phyloP scores from a whole-genome alignment of 2,113 vertebrate genomes.

The Pseudopipra pipra region DNA sequence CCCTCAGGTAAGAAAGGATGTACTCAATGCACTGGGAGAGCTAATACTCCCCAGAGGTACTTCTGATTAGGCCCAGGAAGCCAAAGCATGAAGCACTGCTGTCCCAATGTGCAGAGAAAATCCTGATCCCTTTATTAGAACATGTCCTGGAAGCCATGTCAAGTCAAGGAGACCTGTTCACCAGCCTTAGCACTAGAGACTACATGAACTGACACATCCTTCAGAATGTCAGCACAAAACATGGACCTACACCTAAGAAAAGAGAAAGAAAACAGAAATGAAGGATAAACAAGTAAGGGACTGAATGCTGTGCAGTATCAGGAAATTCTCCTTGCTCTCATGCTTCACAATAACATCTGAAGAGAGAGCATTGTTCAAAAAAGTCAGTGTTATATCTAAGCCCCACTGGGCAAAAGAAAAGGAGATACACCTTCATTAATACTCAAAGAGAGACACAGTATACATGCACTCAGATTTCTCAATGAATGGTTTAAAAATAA shows the following conservation, averaged over 20 bases:
- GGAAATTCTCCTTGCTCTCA: neutral
- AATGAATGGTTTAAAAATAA: neutral
- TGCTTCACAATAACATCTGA: neutral
- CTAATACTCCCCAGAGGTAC: neutral
- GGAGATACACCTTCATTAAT: neutral
- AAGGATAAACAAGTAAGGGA: neutral
- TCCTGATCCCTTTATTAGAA: neutral
- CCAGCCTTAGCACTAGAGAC: neutral
- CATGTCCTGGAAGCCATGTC: neutral
- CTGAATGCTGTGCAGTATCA: neutral
- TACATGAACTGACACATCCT: rapidly evolving
- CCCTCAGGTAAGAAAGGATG: neutral
- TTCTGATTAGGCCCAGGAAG: neutral
- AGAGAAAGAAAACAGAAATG: neutral
- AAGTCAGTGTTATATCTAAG: neutral
- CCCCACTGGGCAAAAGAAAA: neutral
- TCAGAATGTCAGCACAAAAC: neutral
- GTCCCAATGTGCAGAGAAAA: neutral
- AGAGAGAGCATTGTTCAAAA: neutral
- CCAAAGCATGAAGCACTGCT: neutral
- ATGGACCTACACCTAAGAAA: rapidly evolving
- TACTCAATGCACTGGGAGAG: neutral
- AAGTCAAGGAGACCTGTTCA: neutral
- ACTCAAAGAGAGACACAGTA: neutral
- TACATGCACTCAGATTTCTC: neutral